Evolutionary conservation across 2,888 invertebrate genomes (phyloP), one percentile per base, ranked within the genome.

Genomic region (Drosophila borborema): DNA sequence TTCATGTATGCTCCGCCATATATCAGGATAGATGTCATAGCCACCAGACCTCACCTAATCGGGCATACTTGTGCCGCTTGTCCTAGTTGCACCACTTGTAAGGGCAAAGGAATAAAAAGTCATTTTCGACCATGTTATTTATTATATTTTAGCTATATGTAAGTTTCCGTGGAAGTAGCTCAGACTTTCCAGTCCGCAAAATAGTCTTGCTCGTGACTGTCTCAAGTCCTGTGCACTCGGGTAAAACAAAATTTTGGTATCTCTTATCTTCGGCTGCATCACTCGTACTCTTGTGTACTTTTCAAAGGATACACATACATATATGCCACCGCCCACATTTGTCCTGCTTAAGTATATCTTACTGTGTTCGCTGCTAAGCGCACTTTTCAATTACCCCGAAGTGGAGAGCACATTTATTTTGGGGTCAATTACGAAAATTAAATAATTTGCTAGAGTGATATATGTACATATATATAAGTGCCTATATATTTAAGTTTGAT

Each of bases 11-110:
- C 76, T 81, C 81, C 73, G 77, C 80, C 78, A 86, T 91, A 90
- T 88, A 90, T 90, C 82, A 90, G 89, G 82, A 89, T 90, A 84
- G 81, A 72, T 85, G 90, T 86, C 90, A 85, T 53, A 72, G 62
- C 59, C 72, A 40, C 54, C 62, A 62, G 78, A 64, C 72, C 63
- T 49, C 64, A 72, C 56, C 76, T 64, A 80, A 78, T 80, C 80
- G 77, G 74, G 36, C 70, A 74, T 51, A 34, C 12, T 23, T 18
- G 60, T n/a, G 59, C 59, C 23, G 48, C 56, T 64, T 51, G 41
- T 48, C 12, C 48, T 16, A 31, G 28, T 28, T 9, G 43, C 20
- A 36, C 20, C 10, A 18, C 36, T 38, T 36, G 23, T 38, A 18
- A 49, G 18, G 18, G 12, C 18, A 18, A 36, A 20, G 9, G n/a